A percentile compares a stretch with the other conserved stretches of the same genome.
phyloP scores from a whole-genome alignment of 1,140 invertebrate species.

The Drosophila bocqueti region DNA sequence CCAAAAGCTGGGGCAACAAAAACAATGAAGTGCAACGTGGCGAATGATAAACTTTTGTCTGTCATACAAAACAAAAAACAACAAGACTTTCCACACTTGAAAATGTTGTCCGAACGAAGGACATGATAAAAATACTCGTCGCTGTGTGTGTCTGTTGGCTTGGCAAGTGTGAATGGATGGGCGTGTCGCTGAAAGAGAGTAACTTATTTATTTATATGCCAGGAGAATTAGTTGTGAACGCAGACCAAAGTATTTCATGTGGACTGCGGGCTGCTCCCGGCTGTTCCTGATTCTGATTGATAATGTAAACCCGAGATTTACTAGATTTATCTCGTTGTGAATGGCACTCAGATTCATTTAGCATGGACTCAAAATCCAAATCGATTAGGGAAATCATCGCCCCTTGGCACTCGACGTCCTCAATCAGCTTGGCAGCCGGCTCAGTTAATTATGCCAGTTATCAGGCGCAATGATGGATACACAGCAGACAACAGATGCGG shows the following conservation, averaged over 20 bases:
- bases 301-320: slow-evolving; percentile 6
- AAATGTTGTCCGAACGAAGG: slow-evolving; percentile 37
- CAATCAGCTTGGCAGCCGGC: slow-evolving; percentile 37
- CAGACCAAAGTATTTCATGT: slow-evolving; percentile 18
- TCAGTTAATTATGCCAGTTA: slow-evolving; percentile 60
- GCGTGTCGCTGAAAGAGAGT: slow-evolving; percentile 37
- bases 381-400: slow-evolving; percentile 42
- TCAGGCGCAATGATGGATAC: slow-evolving; percentile 49
- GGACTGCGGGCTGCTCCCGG: slow-evolving; percentile 10
- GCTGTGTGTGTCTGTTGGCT: slow-evolving; percentile 5
- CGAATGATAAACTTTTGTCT: slow-evolving; percentile 81
- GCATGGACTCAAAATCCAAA: slow-evolving; percentile 12
- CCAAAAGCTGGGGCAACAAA: slow-evolving; percentile 45
- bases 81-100: slow-evolving; percentile 62
- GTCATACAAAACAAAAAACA: slow-evolving; percentile 54
- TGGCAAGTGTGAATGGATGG: slow-evolving; percentile 38
- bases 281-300: slow-evolving; percentile 11
- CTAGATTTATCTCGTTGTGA: background rate
- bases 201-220: slow-evolving; percentile 42
- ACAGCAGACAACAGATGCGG: slow-evolving; percentile 30
- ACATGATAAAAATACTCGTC: slow-evolving; percentile 31
- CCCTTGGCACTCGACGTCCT: slow-evolving; percentile 5
- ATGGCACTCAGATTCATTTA: slow-evolving; percentile 9
- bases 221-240: slow-evolving; percentile 29
- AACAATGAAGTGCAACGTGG: slow-evolving; percentile 75